These are phyloP conservation scores for Dipodomys spectabilis DNA, from an alignment of 2,113 vertebrate genomes.

Conservation along the genomic window DNA sequence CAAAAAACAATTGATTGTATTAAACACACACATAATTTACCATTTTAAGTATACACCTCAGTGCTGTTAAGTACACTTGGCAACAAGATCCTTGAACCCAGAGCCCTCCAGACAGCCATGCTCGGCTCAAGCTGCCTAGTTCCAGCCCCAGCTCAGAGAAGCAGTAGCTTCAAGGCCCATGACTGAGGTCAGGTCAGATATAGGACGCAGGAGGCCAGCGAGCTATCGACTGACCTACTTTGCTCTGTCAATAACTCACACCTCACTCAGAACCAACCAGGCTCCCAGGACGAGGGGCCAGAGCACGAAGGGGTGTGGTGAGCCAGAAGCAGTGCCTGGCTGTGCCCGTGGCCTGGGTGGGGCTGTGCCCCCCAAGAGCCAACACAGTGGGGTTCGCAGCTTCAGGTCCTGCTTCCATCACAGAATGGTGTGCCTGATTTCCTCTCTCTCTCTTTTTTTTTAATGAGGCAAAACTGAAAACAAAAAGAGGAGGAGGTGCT, in stretches of 20 bases:
- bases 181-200: background rate
- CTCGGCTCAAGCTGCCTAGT: background rate
- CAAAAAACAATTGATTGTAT: background rate
- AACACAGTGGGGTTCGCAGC: background rate
- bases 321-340: no score
- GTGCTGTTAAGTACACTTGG: background rate
- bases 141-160: background rate
- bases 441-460: conserved; percentile 14
- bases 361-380: background rate
- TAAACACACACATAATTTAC: background rate
- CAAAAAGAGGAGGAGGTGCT: background rate
- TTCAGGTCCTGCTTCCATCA: conserved; percentile 26
- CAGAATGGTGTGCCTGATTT: background rate
- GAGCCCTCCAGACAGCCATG: background rate
- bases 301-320: background rate
- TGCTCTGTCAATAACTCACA: background rate
- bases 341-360: background rate
- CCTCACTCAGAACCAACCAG: background rate
- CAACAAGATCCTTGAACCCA: background rate
- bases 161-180: background rate
- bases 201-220: accelerated
- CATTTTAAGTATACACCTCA: background rate
- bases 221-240: background rate
- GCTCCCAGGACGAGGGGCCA: background rate
- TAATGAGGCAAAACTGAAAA: conserved; percentile 62